Conservation (phyloP, 2,888 invertebrate species). For the Apotomis betuletana region DNA sequence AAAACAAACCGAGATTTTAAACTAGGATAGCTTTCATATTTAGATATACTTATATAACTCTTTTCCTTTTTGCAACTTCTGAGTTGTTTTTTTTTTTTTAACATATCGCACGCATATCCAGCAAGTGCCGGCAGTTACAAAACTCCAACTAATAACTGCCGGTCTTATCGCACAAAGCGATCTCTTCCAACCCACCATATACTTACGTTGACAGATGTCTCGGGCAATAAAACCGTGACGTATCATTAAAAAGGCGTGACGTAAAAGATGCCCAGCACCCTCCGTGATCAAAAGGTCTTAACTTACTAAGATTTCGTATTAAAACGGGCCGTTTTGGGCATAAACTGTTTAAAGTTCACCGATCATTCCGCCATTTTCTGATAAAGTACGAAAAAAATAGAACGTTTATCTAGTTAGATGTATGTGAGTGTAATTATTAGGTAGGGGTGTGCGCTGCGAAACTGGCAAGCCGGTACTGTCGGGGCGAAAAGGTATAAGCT, state of each 20-base stretch:
- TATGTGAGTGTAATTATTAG: slow-evolving; percentile 56
- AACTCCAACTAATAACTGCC: neutral
- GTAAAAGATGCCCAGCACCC: neutral
- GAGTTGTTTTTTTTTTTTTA: too few species aligned
- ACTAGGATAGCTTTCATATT: too few species aligned
- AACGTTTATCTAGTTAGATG: slow-evolving; percentile 35
- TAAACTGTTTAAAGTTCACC: slow-evolving; percentile 35
- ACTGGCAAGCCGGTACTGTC: slow-evolving; percentile 43
- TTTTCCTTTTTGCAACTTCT: too few species aligned
- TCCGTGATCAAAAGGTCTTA: neutral
- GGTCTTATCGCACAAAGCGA: neutral
- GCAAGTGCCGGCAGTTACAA: neutral
- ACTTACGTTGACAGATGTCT: neutral
- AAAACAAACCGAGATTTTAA: too few species aligned
- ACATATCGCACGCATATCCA: too few species aligned
- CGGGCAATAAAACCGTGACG: slow-evolving; percentile 6
- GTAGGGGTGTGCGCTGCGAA: slow-evolving; percentile 45
- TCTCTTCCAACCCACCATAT: neutral
- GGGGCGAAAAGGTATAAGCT: slow-evolving; percentile 32
- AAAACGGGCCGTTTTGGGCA: neutral
- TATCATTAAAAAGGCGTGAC: slow-evolving; percentile 28
- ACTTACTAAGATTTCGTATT: too few species aligned
- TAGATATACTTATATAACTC: too few species aligned
- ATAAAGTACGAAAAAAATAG: slow-evolving; percentile 28
- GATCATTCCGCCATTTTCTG: slow-evolving; percentile 38